phyloP scores from a whole-genome alignment of 2,113 vertebrate genomes.

The Rhodinocichla rosea region DNA sequence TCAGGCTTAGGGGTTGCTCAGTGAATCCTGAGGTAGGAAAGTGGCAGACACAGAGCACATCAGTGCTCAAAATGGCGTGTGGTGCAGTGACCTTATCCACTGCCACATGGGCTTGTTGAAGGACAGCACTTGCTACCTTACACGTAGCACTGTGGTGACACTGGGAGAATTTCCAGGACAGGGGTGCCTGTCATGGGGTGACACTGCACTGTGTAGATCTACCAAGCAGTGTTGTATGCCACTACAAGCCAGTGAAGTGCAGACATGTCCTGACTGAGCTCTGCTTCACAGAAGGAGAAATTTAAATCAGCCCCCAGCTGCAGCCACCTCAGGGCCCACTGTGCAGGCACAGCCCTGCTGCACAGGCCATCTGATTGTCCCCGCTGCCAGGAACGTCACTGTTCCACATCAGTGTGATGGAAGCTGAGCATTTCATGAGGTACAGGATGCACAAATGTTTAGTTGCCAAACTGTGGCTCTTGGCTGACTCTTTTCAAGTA shows the following conservation, averaged over 20 bases:
- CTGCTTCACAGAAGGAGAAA: background rate
- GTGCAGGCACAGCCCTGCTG: background rate
- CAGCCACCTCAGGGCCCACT: background rate
- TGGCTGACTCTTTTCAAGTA: background rate
- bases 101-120: background rate
- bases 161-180: background rate
- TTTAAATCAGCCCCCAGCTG: background rate
- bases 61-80: fast-evolving
- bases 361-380: background rate
- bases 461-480: background rate
- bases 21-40: background rate
- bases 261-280: background rate
- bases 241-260: background rate
- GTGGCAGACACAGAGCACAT: background rate
- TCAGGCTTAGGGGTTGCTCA: background rate
- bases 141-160: background rate
- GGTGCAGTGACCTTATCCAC: background rate
- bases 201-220: background rate
- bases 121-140: background rate
- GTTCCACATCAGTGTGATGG: background rate
- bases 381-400: background rate
- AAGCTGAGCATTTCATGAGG: background rate
- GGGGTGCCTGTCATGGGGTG: background rate
- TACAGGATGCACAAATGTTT: background rate
- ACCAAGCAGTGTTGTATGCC: background rate